Evolutionary conservation across 2,888 invertebrate species (phyloP).

Genomic region (Acanthosepion pharaonis): DNA sequence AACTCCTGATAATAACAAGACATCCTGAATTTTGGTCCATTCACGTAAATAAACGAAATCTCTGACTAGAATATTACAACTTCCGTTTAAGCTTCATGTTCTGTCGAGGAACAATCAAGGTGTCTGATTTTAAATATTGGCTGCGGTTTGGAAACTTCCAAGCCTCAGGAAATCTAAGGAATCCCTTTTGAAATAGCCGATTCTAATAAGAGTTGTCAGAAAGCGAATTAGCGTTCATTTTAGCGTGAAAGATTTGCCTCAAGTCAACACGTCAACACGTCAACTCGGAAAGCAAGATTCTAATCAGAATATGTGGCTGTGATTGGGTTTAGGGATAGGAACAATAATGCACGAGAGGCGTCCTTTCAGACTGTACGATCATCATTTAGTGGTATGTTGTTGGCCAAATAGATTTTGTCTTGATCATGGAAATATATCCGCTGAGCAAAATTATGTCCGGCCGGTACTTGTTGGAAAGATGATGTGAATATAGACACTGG

Average conservation of each 20-base stretch:
- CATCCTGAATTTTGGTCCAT: background rate
- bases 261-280: background rate
- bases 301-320: background rate
- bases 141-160: background rate
- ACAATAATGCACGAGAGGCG: background rate
- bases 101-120: background rate
- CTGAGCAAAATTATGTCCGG: background rate
- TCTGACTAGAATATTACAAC: background rate
- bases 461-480: background rate
- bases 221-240: background rate
- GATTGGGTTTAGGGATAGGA: background rate
- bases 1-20: background rate
- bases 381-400: background rate
- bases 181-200: background rate
- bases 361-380: background rate
- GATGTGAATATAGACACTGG: background rate
- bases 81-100: background rate
- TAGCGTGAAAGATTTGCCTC: background rate
- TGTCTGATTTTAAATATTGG: background rate
- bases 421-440: background rate
- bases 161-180: background rate
- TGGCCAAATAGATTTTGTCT: background rate
- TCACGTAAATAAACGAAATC: background rate
- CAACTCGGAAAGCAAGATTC: background rate
- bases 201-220: background rate